Evolutionary conservation across 2,797 vertebrate genomes (phyloP).

Genomic region (Oreochromis grahami): DNA sequence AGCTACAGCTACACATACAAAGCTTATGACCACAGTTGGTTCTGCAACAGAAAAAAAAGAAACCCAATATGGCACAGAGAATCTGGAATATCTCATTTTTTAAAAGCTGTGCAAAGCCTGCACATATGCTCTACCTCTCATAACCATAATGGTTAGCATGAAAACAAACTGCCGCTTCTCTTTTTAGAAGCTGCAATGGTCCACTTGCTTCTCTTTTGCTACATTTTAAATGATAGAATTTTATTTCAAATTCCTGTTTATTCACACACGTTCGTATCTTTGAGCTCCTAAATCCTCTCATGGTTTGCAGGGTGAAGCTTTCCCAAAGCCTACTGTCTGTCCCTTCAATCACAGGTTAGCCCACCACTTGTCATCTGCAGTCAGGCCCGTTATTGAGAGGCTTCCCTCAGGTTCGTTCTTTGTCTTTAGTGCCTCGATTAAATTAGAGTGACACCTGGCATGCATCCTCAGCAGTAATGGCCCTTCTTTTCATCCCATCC

Average conservation of each 20-base stretch:
- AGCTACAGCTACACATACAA: slow-evolving; percentile 7
- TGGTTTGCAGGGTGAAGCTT: slow-evolving; percentile 3
- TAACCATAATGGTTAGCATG: not conserved
- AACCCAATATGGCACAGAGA: slow-evolving; percentile 3
- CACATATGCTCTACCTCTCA: slow-evolving; percentile 19
- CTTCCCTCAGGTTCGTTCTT: slow-evolving; percentile 50
- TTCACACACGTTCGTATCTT: not conserved
- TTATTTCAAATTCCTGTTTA: not conserved
- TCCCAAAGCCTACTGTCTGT: slow-evolving; percentile 25
- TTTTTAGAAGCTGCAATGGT: not conserved
- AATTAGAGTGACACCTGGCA: slow-evolving; percentile 66
- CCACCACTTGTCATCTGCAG: slow-evolving; percentile 54
- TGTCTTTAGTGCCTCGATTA: slow-evolving; percentile 65
- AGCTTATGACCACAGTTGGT: slow-evolving; percentile 22
- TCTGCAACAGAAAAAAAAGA: not conserved
- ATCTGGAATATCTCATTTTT: slow-evolving; percentile 9
- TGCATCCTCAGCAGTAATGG: slow-evolving; percentile 42
- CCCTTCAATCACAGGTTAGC: slow-evolving; percentile 41
- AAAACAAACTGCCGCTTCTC: slow-evolving; percentile 3
- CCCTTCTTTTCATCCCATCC: slow-evolving; percentile 43
- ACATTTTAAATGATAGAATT: not conserved
- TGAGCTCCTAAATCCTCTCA: not conserved
- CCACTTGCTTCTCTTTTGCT: not conserved
- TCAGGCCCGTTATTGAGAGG: slow-evolving; percentile 51
- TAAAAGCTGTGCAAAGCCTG: not conserved